Conservation (phyloP, 2,797 vertebrate genomes). For the Scolopax rusticola region DNA sequence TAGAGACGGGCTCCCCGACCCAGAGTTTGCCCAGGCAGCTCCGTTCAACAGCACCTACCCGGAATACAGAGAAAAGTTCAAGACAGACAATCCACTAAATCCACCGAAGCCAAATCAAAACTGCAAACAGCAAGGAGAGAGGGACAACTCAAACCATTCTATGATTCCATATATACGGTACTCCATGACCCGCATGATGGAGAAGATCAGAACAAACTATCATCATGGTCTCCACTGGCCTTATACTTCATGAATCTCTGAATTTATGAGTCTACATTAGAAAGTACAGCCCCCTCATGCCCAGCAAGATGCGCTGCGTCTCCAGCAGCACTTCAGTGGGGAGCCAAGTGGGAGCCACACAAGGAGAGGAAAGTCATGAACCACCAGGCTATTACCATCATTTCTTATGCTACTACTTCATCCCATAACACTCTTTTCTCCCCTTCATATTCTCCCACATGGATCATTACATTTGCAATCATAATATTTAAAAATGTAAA, state of each 20-base stretch:
- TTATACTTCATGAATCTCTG: not conserved
- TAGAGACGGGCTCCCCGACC: not conserved
- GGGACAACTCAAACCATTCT: not conserved
- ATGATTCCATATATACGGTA: not conserved
- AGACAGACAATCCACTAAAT: not conserved
- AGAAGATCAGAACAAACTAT: not conserved
- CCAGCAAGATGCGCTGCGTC: not conserved
- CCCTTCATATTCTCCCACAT: not conserved
- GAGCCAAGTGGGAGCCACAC: not conserved
- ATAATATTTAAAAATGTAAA: not conserved
- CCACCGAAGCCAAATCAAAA: not conserved
- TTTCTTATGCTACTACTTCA: not conserved
- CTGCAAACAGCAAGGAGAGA: not conserved
- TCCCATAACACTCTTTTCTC: not conserved
- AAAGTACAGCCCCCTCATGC: not conserved
- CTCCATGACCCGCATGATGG: not conserved
- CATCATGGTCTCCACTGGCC: not conserved
- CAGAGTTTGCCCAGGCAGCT: not conserved
- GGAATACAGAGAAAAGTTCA: not conserved
- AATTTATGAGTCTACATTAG: not conserved
- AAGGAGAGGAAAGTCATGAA: not conserved
- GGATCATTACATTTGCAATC: not conserved
- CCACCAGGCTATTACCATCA: not conserved
- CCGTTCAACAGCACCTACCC: not conserved
- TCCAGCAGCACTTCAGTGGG: not conserved